Evolutionary conservation across 2,113 vertebrate genomes (phyloP).

Genomic region (Hydropotes inermis): DNA sequence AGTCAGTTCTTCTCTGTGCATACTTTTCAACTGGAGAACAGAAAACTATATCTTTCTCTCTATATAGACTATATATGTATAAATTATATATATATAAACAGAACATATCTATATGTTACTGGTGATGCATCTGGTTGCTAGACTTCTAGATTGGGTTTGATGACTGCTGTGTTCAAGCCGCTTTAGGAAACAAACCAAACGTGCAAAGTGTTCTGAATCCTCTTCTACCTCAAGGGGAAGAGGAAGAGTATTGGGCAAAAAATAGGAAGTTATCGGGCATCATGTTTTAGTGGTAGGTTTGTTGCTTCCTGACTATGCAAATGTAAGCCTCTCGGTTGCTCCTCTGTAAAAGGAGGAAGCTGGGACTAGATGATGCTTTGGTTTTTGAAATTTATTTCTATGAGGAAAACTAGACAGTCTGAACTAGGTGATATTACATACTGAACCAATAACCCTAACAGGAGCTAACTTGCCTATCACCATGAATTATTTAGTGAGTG

Average conservation of each 20-base stretch:
- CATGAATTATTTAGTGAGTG: conserved; percentile 54
- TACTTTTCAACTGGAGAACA: background rate
- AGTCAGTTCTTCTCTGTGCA: background rate
- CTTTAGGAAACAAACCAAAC: background rate
- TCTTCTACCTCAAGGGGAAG: background rate
- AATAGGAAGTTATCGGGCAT: background rate
- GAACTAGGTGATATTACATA: background rate
- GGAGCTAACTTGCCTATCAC: background rate
- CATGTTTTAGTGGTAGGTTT: background rate
- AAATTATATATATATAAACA: background rate
- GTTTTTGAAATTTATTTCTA: conserved; percentile 31
- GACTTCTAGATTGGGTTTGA: background rate
- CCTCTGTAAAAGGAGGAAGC: background rate
- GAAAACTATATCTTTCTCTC: background rate
- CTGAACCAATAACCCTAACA: conserved; percentile 1
- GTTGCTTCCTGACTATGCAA: background rate
- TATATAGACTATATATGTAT: background rate
- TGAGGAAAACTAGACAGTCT: conserved; percentile 24
- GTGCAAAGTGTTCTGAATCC: background rate
- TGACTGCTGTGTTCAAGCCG: background rate
- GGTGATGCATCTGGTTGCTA: background rate
- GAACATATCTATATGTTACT: background rate
- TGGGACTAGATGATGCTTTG: background rate
- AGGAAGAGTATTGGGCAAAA: background rate
- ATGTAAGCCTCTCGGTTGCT: background rate